These are phyloP conservation scores for Microvelia longipes DNA, from an alignment of 1,140 invertebrate genomes.

Conservation along the genomic window DNA sequence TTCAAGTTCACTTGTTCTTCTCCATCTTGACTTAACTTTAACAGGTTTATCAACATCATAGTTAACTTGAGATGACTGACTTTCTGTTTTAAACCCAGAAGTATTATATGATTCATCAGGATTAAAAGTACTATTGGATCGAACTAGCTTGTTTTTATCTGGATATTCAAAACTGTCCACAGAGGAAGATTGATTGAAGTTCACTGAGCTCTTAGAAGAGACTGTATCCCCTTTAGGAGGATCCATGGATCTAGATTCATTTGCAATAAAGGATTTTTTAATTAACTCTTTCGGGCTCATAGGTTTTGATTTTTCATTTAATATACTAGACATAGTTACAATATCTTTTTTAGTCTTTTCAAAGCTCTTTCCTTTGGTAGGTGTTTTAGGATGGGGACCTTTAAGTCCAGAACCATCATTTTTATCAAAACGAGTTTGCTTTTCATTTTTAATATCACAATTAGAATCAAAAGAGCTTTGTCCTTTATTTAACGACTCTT, in stretches of 20 bases:
- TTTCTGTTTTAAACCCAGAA: not conserved
- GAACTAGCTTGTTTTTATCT: too few relatives aligned
- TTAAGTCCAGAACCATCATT: too few relatives aligned
- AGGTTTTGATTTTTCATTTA: conserved; percentile 29
- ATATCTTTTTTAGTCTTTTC: not conserved
- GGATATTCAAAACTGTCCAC: too few relatives aligned
- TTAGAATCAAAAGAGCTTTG: not conserved
- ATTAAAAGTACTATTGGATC: not conserved
- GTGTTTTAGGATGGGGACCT: not conserved
- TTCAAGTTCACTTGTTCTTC: conserved; percentile 65
- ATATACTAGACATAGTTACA: not conserved
- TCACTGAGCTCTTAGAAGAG: too few relatives aligned
- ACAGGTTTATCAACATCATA: conserved; percentile 46
- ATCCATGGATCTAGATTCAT: conserved; percentile 30
- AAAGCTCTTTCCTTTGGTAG: not conserved
- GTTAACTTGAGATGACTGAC: not conserved
- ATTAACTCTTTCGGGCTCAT: conserved; percentile 32
- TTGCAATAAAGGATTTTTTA: conserved; percentile 31
- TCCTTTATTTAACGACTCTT: not conserved
- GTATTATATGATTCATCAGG: not conserved
- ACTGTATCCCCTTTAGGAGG: too few relatives aligned
- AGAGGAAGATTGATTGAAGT: too few relatives aligned
- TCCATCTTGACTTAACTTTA: conserved; percentile 74
- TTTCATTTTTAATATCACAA: not conserved
- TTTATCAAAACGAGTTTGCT: too few relatives aligned